Conservation (phyloP, 2,113 vertebrate genomes). For the Notarius quadriscutis region DNA sequence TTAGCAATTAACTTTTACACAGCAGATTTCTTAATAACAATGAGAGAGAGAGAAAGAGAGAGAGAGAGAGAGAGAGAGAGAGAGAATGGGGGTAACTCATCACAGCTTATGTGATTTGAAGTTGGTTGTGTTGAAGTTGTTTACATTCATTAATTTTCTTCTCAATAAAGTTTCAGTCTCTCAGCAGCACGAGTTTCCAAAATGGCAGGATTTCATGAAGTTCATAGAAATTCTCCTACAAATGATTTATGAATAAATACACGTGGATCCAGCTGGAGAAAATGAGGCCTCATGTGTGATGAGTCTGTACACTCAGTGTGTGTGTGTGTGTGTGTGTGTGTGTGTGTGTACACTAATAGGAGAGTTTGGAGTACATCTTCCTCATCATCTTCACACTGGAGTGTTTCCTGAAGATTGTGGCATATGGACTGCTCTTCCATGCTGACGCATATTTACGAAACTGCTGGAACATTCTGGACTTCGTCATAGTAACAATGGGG, state of each 20-base stretch:
- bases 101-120: too few relatives aligned
- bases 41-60: too few relatives aligned
- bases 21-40: too few relatives aligned
- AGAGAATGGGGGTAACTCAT: too few relatives aligned
- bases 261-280: neutral
- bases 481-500: slow-evolving; percentile 89
- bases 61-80: too few relatives aligned
- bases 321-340: slow-evolving; percentile 17
- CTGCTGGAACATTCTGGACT: slow-evolving; percentile 90
- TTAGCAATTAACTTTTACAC: too few relatives aligned
- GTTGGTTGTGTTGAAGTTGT: too few relatives aligned
- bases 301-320: neutral
- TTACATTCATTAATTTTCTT: too few relatives aligned
- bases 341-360: slow-evolving; percentile 68
- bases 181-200: too few relatives aligned
- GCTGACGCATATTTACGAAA: slow-evolving; percentile 87
- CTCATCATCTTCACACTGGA: slow-evolving; percentile 90
- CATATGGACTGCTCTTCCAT: slow-evolving; percentile 89
- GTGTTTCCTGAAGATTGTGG: slow-evolving; percentile 88
- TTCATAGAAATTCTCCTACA: too few relatives aligned
- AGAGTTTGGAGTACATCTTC: slow-evolving; percentile 91
- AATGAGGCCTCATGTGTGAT: neutral
- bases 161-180: too few relatives aligned
- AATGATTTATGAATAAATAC: neutral
- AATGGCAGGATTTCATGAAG: too few relatives aligned